Base-by-base conservation (phyloP, 2,113 vertebrate genomes). In the Phodopus roborovskii region DNA sequence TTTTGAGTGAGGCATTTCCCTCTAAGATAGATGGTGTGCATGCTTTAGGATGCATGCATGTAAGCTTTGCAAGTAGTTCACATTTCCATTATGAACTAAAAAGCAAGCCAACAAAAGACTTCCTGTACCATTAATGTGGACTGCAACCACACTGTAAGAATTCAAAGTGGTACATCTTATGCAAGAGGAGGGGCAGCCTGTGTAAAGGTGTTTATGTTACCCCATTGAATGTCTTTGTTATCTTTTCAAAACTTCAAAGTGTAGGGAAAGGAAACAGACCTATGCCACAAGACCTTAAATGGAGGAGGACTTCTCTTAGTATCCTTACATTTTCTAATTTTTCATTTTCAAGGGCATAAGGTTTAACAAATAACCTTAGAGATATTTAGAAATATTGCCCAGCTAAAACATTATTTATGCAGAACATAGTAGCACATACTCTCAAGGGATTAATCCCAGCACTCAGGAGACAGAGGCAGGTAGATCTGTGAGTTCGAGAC, bases 41-140 rank as follows among this genome's bases (percentile, higher is more conserved):
- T 50, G 30, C n/a, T 79, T 93, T 56, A 50, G 56, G 62, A 50
- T 11, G 24, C 48, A 36, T n/a, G 68, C 78, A 33, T 39, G 16
- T 19, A 9, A 39, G 70, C 70, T 94, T 66, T 53, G 84, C 85
- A 77, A 93, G 58, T 62, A 81, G 39, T 24, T 68, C 79, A 60
- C 16, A 53, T 56, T 87, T 82, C n/a, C 68, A n/a, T 83, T 82
- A 42, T 28, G 88, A 53, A 82, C 50, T 68, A 11, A 56, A 77
- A 83, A 8, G 26, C 66, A 66, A 73, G 5, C 45, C 73, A 85
- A 92, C 42, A 36, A n/a, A 83, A 71, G 56, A 1, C 71, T 39
- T 84, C 90, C 96, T 94, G 62, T 64, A 90, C 85, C 89, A 85
- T 93, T 87, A 58, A 92, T 94, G 96, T 91, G 91, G 88, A 92